Evolutionary conservation across 2,113 vertebrate genomes (phyloP).

Genomic region (Argyrosomus japonicus): DNA sequence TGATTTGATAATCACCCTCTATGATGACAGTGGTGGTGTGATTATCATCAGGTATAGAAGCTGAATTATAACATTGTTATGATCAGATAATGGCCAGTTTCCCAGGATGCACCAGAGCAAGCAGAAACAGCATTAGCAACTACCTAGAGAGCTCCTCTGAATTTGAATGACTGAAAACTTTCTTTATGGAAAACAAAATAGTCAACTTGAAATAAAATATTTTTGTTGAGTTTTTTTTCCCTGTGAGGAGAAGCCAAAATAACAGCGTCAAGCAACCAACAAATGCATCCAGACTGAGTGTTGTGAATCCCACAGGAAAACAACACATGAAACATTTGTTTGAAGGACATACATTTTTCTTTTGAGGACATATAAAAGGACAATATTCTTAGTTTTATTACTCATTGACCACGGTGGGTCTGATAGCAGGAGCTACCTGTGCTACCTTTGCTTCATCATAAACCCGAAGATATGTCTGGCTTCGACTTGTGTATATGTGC

Average conservation of each 20-base stretch:
- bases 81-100: conserved; percentile 36
- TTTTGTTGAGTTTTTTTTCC: neutral
- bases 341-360: conserved; percentile 39
- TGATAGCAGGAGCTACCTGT: conserved; percentile 47
- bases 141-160: neutral
- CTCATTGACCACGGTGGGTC: conserved; percentile 44
- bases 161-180: conserved; percentile 13
- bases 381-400: conserved; percentile 59
- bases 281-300: conserved; percentile 15
- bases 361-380: conserved; percentile 37
- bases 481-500: conserved; percentile 9
- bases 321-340: conserved; percentile 28
- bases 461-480: conserved; percentile 66
- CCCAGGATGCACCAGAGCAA: conserved; percentile 27
- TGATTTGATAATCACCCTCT: conserved; percentile 50
- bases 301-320: conserved; percentile 20
- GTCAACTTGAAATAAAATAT: neutral
- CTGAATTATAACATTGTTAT: conserved; percentile 37
- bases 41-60: conserved; percentile 41
- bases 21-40: conserved; percentile 35
- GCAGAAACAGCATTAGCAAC: neutral
- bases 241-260: conserved; percentile 7
- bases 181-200: conserved; percentile 19
- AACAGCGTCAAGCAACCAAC: conserved; percentile 2
- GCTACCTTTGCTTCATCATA: conserved; percentile 58